Evolutionary conservation across 2,797 vertebrate species (phyloP).

Genomic region (Natrix natrix): DNA sequence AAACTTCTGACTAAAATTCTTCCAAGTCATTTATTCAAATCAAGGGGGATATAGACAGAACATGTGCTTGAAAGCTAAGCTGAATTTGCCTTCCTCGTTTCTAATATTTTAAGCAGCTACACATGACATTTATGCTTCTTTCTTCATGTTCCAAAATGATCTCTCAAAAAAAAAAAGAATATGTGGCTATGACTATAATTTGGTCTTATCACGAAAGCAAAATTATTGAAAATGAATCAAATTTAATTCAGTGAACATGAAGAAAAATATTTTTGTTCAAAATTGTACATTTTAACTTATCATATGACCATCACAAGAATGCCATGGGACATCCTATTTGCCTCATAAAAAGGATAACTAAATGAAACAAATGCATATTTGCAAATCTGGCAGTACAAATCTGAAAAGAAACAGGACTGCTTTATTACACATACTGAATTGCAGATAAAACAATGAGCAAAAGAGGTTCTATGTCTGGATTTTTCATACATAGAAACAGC

Average conservation of each 20-base stretch:
- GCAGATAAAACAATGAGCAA: neutral
- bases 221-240: neutral
- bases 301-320: neutral
- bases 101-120: neutral
- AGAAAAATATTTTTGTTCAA: slow-evolving; percentile 19
- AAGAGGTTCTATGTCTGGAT: neutral
- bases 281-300: slow-evolving; percentile 6
- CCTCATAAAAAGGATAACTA: slow-evolving; percentile 12
- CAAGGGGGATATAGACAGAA: neutral
- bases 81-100: neutral
- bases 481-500: neutral
- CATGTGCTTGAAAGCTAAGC: neutral
- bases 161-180: neutral
- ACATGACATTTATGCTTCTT: neutral
- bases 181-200: neutral
- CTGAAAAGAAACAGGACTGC: neutral
- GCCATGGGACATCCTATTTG: neutral
- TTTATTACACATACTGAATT: neutral
- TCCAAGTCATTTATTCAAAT: neutral
- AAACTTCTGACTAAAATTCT: neutral
- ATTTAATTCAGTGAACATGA: slow-evolving; percentile 2
- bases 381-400: neutral
- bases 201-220: neutral
- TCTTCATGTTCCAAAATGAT: neutral
- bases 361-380: slow-evolving; percentile 26